These are phyloP conservation scores for Conopomorpha cramerella DNA, from an alignment of 1,140 invertebrate species.

Conservation along the genomic window DNA sequence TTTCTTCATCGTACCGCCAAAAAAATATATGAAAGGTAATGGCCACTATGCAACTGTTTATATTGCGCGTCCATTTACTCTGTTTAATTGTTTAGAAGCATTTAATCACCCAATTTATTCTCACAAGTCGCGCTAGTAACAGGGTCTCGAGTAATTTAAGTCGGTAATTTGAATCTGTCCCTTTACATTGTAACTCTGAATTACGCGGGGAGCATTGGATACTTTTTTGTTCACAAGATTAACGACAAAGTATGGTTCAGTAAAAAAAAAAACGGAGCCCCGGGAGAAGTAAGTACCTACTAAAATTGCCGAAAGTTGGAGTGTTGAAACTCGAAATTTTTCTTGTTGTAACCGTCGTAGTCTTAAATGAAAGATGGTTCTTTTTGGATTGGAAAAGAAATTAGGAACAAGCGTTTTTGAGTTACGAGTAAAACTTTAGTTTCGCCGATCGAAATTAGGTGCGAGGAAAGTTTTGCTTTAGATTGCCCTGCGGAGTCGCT, in stretches of 20 bases:
- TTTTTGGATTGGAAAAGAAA: conserved; percentile 55
- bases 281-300: too few relatives aligned
- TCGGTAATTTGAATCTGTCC: conserved; percentile 40
- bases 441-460: too few relatives aligned
- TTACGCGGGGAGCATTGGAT: conserved; percentile 21
- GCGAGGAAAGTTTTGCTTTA: too few relatives aligned
- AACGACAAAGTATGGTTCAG: conserved; percentile 47
- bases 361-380: conserved; percentile 55
- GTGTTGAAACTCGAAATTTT: conserved; percentile 49
- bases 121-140: conserved; percentile 6
- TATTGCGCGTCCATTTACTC: too few relatives aligned
- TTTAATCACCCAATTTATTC: too few relatives aligned
- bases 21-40: too few relatives aligned
- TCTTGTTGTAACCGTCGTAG: conserved; percentile 52
- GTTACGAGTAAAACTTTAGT: too few relatives aligned
- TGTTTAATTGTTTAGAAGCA: too few relatives aligned
- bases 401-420: conserved; percentile 53
- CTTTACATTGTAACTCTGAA: conserved; percentile 34
- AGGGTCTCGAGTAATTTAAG: conserved; percentile 19
- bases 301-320: conserved; percentile 55
- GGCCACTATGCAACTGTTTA: too few relatives aligned
- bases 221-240: conserved; percentile 54
- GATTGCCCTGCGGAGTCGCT: too few relatives aligned
- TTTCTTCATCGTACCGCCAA: too few relatives aligned
- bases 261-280: conserved; percentile 45